Conservation (phyloP, 1,140 invertebrate species). For the Monomorium pharaonis region DNA sequence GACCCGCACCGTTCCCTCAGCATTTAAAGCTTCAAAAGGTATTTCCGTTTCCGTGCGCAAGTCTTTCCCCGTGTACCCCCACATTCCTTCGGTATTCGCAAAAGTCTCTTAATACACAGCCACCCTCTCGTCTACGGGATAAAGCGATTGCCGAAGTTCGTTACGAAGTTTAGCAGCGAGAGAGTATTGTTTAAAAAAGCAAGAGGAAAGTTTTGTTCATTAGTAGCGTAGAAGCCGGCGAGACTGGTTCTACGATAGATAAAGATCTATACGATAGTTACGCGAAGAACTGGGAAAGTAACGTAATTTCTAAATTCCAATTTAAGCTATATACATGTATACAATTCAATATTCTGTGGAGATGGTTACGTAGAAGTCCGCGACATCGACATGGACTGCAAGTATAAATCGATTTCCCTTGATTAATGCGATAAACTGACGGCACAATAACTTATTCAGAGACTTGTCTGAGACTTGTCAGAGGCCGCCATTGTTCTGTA, state of each 20-base stretch:
- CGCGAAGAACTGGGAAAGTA: constrained; percentile 51
- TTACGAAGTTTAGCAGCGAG: constrained; percentile 67
- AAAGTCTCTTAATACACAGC: constrained; percentile 64
- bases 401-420: neutral
- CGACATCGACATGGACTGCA: neutral
- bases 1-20: neutral
- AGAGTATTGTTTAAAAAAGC: constrained; percentile 75
- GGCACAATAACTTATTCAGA: neutral
- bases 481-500: neutral
- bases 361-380: neutral
- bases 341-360: neutral
- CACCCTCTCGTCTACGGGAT: constrained; percentile 56
- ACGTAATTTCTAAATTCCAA: constrained; percentile 57
- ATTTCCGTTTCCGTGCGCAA: constrained; percentile 12
- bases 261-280: constrained; percentile 20
- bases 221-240: constrained; percentile 58
- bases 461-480: neutral
- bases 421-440: constrained; percentile 29
- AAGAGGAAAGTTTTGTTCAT: constrained; percentile 76
- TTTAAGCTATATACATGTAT: constrained; percentile 7
- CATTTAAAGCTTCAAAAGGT: constrained; percentile 15
- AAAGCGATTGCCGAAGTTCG: constrained; percentile 75
- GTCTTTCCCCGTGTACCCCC: neutral
- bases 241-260: constrained; percentile 15
- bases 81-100: neutral